Evolutionary conservation across 2,113 vertebrate genomes (phyloP).

Genomic region (Carassius auratus): DNA sequence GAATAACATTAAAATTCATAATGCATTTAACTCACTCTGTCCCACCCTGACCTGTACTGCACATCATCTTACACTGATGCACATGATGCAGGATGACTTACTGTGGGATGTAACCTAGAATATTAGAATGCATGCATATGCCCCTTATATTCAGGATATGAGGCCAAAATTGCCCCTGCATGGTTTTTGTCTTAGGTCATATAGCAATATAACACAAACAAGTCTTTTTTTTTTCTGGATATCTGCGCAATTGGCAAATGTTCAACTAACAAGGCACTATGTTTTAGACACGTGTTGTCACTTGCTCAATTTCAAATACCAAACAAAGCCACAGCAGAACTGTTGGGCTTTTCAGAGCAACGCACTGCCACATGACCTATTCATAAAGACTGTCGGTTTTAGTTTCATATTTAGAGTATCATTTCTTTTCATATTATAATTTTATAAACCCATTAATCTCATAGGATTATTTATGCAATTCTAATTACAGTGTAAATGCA

Average conservation of each 20-base stretch:
- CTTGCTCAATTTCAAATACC: neutral
- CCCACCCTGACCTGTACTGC: too few species aligned
- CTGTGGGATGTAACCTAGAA: too few species aligned
- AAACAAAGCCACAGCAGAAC: neutral
- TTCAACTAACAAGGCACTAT: neutral
- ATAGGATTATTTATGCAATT: neutral
- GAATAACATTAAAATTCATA: too few species aligned
- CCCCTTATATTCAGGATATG: too few species aligned
- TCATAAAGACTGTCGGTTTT: neutral
- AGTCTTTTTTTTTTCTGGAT: too few species aligned
- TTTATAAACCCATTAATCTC: neutral
- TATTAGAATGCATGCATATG: too few species aligned
- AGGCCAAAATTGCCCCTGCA: too few species aligned
- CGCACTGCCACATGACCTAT: neutral
- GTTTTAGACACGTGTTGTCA: neutral
- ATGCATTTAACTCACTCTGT: too few species aligned
- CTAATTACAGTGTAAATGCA: neutral
- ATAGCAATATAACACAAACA: too few species aligned
- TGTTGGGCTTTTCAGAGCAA: neutral
- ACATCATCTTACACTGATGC: neutral
- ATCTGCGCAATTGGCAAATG: neutral
- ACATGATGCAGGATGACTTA: too few species aligned
- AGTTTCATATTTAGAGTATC: neutral
- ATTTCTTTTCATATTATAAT: neutral
- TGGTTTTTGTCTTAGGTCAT: too few species aligned